Evolutionary conservation across 2,797 vertebrate genomes (phyloP), one percentile per base, ranked within the genome.

Genomic region (Mormyrops attenuatus): DNA sequence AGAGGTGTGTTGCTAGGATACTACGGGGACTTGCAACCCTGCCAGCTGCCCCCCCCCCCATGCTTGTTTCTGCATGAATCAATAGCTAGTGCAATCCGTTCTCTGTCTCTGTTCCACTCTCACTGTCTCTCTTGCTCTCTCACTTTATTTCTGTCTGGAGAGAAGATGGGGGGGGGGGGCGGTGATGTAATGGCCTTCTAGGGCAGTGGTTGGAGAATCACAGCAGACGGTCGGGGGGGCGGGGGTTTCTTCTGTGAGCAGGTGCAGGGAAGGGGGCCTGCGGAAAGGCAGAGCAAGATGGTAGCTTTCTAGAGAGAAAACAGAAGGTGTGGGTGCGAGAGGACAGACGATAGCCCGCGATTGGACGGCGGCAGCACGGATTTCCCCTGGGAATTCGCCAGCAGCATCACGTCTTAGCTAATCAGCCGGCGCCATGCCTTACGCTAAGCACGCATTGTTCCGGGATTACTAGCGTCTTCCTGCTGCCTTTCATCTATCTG

Each of bases 101-200:
- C 9, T 85, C 41, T 52, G n/a, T 85, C 82, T 52, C 34, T 1
- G 13, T 20, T 80, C 6, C 38, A 4, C 85, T 38, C 85, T 20
- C 84, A 11, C 84, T 85, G 20, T 85, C 84, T 85, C 5, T 85
- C 82, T 85, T 50, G 22, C 85, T 44, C 55, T 63, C 55, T 63
- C 53, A 17, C 86, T 63, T 49, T 47, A 34, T 88, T 55, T 87
- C 49, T 34, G 52, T 57, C 85, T 57, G 85, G 85, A 57, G 30
- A 34, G 49, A 85, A 60, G 55, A 60, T 60, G 55, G 44, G 82
- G 0, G 50, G 47, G 5, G 49, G 85, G 0, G 50, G 11, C 57
- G 22, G 87, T 88, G 87, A 88, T 88, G 87, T 88, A 88, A 88
- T 88, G 87, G 55, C 41, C 87, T 88, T 66, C 55, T 49, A 63